Conservation (phyloP, 2,888 invertebrate species). For the Catocala sponsa region DNA sequence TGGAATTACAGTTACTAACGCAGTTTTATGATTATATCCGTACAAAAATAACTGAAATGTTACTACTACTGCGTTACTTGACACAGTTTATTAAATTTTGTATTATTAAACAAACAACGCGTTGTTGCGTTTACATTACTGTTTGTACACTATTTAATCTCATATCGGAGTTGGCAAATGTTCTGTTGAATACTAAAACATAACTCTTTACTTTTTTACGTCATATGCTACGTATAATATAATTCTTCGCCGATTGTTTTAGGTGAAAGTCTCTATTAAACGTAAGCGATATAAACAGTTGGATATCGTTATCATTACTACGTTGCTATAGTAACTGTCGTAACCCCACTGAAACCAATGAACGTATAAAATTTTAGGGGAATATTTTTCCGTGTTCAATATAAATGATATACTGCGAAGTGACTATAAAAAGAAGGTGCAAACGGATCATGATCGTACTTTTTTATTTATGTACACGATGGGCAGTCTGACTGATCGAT, state of each 20-base stretch:
- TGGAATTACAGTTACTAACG: conserved; percentile 59
- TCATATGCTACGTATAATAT: too few relatives aligned
- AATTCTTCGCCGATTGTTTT: too few relatives aligned
- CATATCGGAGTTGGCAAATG: too few relatives aligned
- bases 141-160: neutral
- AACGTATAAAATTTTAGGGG: conserved; percentile 61
- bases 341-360: conserved; percentile 61
- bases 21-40: conserved; percentile 57
- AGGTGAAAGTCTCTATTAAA: conserved; percentile 12
- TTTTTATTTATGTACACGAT: conserved; percentile 47
- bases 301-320: conserved; percentile 42
- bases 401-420: conserved; percentile 60
- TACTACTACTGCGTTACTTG: conserved; percentile 29
- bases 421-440: conserved; percentile 60
- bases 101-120: conserved; percentile 22
- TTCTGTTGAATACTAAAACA: too few relatives aligned
- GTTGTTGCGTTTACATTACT: neutral
- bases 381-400: conserved; percentile 59
- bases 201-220: too few relatives aligned
- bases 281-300: conserved; percentile 23
- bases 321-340: conserved; percentile 54
- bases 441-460: conserved; percentile 53
- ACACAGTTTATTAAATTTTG: conserved; percentile 36
- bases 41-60: conserved; percentile 51
- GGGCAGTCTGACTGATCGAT: conserved; percentile 42